phyloP scores from a whole-genome alignment of 1,140 invertebrate species.

The Aphelinus atriplicis region DNA sequence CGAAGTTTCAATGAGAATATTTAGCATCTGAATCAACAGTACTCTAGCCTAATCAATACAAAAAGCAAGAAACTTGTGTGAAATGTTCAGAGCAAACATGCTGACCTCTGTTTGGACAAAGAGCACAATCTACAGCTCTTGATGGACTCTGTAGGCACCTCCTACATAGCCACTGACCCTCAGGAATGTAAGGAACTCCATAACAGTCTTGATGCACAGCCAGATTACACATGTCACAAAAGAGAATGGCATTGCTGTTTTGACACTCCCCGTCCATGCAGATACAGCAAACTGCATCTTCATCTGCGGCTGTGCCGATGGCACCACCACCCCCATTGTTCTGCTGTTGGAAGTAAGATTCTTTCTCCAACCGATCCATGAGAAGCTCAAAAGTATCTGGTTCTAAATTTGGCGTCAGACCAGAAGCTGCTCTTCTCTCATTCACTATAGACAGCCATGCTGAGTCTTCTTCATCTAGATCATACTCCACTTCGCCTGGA shows the following conservation, averaged over 20 bases:
- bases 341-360: conserved; percentile 94
- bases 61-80: too few species aligned
- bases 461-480: conserved; percentile 97
- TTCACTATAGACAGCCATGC: conserved; percentile 93
- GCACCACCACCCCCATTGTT: conserved; percentile 68
- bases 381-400: conserved; percentile 91
- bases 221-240: conserved; percentile 99
- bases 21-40: too few species aligned
- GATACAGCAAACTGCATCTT: conserved; percentile 98
- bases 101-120: conserved; percentile 93
- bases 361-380: conserved; percentile 97
- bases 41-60: too few species aligned
- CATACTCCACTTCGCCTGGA: conserved; percentile 88
- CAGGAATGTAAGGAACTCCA: conserved; percentile 98
- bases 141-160: conserved; percentile 95
- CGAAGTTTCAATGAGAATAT: too few species aligned
- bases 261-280: conserved; percentile 95
- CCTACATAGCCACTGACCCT: conserved; percentile 98
- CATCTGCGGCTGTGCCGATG: conserved; percentile 79
- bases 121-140: conserved; percentile 92
- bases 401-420: conserved; percentile 75
- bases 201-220: conserved; percentile 99
- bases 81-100: neutral
- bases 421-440: conserved; percentile 76
- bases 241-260: conserved; percentile 91